These are phyloP conservation scores for Caenorhabditis briggsae DNA, from an alignment of 1,140 invertebrate species.

Conservation along the genomic window DNA sequence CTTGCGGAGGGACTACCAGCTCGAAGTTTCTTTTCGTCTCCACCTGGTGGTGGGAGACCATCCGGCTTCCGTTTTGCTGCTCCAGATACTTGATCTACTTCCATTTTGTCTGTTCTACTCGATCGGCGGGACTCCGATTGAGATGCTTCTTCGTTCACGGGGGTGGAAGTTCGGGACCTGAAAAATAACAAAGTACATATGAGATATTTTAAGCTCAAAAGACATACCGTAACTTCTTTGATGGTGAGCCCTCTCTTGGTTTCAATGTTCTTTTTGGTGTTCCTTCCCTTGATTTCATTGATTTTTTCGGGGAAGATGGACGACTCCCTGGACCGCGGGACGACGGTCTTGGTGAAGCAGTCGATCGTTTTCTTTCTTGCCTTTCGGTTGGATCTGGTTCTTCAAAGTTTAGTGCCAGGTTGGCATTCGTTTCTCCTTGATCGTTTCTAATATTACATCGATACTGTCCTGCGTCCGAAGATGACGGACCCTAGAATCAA, in stretches of 20 bases:
- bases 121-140: constrained; percentile 63
- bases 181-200: neutral
- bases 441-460: constrained; percentile 97
- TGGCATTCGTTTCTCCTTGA: constrained; percentile 94
- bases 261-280: constrained; percentile 74
- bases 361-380: constrained; percentile 51
- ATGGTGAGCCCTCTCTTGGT: constrained; percentile 60
- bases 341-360: constrained; percentile 58
- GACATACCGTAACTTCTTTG: constrained; percentile 52
- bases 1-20: constrained; percentile 44
- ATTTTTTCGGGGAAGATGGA: constrained; percentile 72
- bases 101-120: constrained; percentile 64
- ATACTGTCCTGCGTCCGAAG: constrained; percentile 95
- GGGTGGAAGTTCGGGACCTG: constrained; percentile 74
- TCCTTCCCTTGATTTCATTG: constrained; percentile 75
- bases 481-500: constrained; percentile 85
- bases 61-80: constrained; percentile 65
- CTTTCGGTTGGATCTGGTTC: constrained; percentile 82
- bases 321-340: constrained; percentile 68
- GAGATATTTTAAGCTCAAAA: neutral
- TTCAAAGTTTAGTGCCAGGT: constrained; percentile 96
- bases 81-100: constrained; percentile 63
- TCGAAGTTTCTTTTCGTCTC: constrained; percentile 58
- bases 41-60: constrained; percentile 56
- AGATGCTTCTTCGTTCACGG: constrained; percentile 68